Percentiles rank a stretch among this genome's conserved stretches.
Evolutionary conservation across 2,888 invertebrate genomes (phyloP).

Genomic region (Deilephila elpenor): DNA sequence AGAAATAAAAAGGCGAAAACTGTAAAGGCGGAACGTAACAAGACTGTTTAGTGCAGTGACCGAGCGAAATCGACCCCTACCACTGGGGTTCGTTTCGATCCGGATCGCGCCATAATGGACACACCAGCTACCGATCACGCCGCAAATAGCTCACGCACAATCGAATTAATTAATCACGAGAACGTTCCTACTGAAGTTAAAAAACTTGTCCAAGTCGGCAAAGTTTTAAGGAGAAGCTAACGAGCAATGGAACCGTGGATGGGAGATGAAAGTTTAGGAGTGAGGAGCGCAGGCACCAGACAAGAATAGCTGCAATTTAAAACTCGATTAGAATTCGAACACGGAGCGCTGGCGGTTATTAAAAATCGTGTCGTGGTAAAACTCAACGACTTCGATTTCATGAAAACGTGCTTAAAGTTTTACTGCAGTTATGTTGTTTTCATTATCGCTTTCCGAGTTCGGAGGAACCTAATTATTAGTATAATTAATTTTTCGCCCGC

Average conservation of each 20-base stretch:
- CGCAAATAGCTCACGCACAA: constrained; percentile 78
- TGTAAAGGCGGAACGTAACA: constrained; percentile 67
- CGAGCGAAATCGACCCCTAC: constrained; percentile 72
- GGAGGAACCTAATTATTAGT: constrained; percentile 15
- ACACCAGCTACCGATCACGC: constrained; percentile 68
- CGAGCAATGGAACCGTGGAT: constrained; percentile 75
- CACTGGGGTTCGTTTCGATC: constrained; percentile 61
- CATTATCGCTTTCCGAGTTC: constrained; percentile 27
- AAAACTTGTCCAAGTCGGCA: constrained; percentile 74
- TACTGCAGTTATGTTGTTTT: constrained; percentile 48
- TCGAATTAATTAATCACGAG: constrained; percentile 83
- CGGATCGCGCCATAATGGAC: constrained; percentile 78
- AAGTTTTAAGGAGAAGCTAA: constrained; percentile 83
- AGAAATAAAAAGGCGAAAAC: constrained; percentile 60
- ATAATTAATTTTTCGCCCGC: constrained; percentile 20
- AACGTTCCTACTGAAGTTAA: constrained; percentile 73
- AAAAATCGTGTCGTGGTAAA: constrained; percentile 67
- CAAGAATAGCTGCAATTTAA: constrained; percentile 84
- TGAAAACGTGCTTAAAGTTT: constrained; percentile 52
- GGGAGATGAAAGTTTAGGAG: constrained; percentile 76
- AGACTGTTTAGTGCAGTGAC: constrained; percentile 75
- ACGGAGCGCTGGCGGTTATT: constrained; percentile 73
- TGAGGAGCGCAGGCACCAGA: constrained; percentile 69
- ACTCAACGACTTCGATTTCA: constrained; percentile 52
- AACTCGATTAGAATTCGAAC: constrained; percentile 83